Evolutionary conservation across 2,113 vertebrate genomes (phyloP).

Genomic region (Megaptera novaeangliae): DNA sequence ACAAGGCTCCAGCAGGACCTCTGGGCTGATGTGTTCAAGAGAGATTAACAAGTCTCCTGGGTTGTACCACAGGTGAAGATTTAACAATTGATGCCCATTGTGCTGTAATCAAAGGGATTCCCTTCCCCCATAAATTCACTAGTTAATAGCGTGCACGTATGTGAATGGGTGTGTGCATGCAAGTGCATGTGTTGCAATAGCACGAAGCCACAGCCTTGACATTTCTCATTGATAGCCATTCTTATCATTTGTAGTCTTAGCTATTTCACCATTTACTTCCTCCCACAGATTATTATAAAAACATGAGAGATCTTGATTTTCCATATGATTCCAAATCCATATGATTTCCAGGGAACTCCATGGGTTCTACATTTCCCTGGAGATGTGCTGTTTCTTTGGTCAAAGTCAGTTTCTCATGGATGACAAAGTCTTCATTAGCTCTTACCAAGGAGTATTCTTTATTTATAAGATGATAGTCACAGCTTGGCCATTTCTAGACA

Average conservation of each 20-base stretch:
- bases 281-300: background rate
- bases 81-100: background rate
- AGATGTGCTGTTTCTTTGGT: background rate
- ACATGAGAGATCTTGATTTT: background rate
- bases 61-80: accelerated
- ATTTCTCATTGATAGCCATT: background rate
- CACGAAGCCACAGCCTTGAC: background rate
- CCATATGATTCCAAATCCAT: background rate
- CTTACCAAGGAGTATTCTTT: background rate
- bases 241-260: background rate
- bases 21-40: background rate
- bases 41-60: background rate
- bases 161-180: background rate
- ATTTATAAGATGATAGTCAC: background rate
- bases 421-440: background rate
- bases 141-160: accelerated
- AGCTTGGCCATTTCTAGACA: background rate
- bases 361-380: background rate
- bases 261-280: background rate
- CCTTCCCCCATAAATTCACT: background rate
- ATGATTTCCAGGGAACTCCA: background rate
- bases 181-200: background rate
- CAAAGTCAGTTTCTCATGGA: background rate
- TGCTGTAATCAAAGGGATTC: background rate
- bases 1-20: background rate